Percentiles rank a stretch among this genome's conserved stretches.
Evolutionary conservation across 2,113 vertebrate genomes (phyloP).

Genomic region (Melanerpes aurifrons): DNA sequence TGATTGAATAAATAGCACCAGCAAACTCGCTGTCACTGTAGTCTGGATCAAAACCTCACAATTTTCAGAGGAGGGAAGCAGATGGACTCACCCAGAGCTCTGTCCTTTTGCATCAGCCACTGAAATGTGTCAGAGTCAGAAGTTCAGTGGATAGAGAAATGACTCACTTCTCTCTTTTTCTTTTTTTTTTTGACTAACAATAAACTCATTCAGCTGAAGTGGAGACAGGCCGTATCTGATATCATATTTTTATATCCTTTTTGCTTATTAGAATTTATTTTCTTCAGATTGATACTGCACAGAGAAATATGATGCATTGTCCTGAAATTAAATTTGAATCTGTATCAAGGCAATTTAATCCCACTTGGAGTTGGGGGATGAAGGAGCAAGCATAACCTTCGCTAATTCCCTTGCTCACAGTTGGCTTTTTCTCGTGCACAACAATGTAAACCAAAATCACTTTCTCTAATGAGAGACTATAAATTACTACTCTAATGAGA

Average conservation of each 20-base stretch:
- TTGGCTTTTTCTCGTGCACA: slow-evolving; percentile 46
- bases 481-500: slow-evolving; percentile 64
- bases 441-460: slow-evolving; percentile 56
- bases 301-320: slow-evolving; percentile 60
- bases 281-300: slow-evolving; percentile 37
- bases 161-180: slow-evolving; percentile 18
- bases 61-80: background rate
- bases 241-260: slow-evolving; percentile 45
- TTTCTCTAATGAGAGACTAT: slow-evolving; percentile 57
- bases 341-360: slow-evolving; percentile 65
- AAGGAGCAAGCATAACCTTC: slow-evolving; percentile 46
- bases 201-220: slow-evolving; percentile 61
- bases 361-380: slow-evolving; percentile 32
- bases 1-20: slow-evolving; percentile 16
- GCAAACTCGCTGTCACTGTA: background rate
- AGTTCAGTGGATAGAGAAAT: slow-evolving; percentile 42
- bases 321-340: slow-evolving; percentile 71
- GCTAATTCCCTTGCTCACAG: slow-evolving; percentile 45
- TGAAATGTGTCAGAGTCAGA: slow-evolving; percentile 42
- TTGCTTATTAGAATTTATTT: slow-evolving; percentile 59
- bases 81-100: background rate
- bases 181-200: slow-evolving; percentile 53
- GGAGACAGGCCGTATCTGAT: slow-evolving; percentile 62
- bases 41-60: background rate
- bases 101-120: background rate